Evolutionary conservation across 2,888 invertebrate genomes (phyloP).

Genomic region (Rugalucina vietnamica): DNA sequence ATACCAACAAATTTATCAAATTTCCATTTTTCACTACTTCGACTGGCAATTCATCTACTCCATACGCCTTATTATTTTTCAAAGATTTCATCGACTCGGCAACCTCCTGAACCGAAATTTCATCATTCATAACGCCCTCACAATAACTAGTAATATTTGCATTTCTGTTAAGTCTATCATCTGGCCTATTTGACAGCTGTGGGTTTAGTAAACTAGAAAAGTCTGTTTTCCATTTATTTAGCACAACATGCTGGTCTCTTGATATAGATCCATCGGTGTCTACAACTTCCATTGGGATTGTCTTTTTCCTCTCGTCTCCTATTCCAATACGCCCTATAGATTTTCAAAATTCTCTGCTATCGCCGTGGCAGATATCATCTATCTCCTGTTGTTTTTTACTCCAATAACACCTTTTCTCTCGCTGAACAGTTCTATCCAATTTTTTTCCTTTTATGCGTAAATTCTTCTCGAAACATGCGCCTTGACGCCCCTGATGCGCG

Average conservation of each 20-base stretch:
- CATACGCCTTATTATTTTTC: neutral
- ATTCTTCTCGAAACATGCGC: neutral
- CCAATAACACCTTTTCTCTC: neutral
- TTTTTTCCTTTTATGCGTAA: neutral
- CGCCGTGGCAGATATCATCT: neutral
- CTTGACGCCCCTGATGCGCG: neutral
- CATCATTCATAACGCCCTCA: too few relatives aligned
- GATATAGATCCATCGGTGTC: neutral
- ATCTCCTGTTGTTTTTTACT: neutral
- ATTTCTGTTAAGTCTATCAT: too few relatives aligned
- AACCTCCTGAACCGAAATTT: too few relatives aligned
- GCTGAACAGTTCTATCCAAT: neutral
- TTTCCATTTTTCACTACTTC: neutral
- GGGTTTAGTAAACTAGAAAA: neutral
- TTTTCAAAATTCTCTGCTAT: constrained; percentile 10
- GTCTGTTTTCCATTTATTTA: neutral
- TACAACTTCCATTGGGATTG: neutral
- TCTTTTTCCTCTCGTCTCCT: neutral
- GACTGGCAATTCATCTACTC: neutral
- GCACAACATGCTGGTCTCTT: neutral
- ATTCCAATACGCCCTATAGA: neutral
- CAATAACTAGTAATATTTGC: too few relatives aligned
- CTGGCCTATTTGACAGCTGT: neutral
- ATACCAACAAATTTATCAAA: neutral
- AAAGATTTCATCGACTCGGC: too few relatives aligned